A percentile compares a stretch with the other conserved stretches of the same genome.
Evolutionary conservation across 2,888 invertebrate genomes (phyloP).

Genomic region (Pteria penguin): DNA sequence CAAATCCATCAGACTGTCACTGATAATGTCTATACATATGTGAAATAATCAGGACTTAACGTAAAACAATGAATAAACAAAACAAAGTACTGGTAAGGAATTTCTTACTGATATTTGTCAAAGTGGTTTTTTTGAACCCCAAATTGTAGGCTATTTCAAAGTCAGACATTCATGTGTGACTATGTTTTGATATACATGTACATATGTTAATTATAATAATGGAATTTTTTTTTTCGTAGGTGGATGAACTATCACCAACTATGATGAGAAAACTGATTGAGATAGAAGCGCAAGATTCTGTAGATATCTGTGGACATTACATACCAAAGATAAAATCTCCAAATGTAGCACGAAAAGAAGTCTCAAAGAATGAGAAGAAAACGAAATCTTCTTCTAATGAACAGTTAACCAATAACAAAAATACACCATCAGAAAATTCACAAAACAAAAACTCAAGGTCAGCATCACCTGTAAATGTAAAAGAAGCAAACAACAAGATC

Average conservation of each 20-base stretch:
- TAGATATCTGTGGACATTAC: slow-evolving; percentile 50
- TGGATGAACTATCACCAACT: slow-evolving; percentile 64
- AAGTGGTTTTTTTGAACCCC: too few relatives aligned
- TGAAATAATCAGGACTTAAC: too few relatives aligned
- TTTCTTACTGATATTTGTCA: too few relatives aligned
- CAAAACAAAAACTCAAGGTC: background rate
- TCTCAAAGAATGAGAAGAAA: background rate
- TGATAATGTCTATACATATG: too few relatives aligned
- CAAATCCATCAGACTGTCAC: too few relatives aligned
- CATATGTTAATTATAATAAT: too few relatives aligned
- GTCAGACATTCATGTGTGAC: too few relatives aligned
- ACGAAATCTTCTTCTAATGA: background rate
- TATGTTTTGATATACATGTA: too few relatives aligned
- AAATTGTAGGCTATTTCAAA: too few relatives aligned
- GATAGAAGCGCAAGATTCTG: slow-evolving; percentile 48
- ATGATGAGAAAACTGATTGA: slow-evolving; percentile 54
- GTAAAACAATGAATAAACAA: too few relatives aligned
- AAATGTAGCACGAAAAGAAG: background rate
- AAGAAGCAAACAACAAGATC: background rate
- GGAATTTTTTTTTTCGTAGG: slow-evolving; percentile 47
- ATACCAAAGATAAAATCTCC: background rate
- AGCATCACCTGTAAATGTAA: background rate
- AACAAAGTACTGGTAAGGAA: too few relatives aligned
- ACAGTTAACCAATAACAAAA: background rate
- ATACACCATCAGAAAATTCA: background rate